Conservation (phyloP, 2,888 invertebrate species). For the Drosophila planitibia region DNA sequence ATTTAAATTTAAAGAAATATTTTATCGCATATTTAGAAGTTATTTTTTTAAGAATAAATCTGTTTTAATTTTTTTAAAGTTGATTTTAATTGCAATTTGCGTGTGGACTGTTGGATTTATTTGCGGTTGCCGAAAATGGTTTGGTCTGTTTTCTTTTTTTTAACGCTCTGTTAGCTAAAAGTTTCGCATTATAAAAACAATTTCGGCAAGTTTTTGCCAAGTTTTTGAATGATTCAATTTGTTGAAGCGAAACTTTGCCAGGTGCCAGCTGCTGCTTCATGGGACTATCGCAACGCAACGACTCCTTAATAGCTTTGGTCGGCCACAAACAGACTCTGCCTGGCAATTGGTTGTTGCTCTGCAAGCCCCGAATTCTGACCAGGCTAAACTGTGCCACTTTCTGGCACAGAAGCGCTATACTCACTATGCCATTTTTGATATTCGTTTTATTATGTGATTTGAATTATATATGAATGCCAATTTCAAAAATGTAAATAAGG, state of each 20-base stretch:
- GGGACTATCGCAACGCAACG: conserved; percentile 25
- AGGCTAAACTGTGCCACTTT: conserved; percentile 30
- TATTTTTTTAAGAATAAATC: neutral
- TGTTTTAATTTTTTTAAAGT: neutral
- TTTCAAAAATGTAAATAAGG: conserved; percentile 1
- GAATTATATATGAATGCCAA: conserved; percentile 31
- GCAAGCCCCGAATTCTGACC: conserved; percentile 7
- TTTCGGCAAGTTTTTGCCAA: conserved; percentile 66
- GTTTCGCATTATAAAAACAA: conserved; percentile 74
- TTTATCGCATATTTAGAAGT: neutral
- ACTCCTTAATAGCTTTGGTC: conserved; percentile 48
- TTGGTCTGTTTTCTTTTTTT: conserved; percentile 13
- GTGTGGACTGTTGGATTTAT: conserved; percentile 61
- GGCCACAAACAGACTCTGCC: conserved; percentile 47
- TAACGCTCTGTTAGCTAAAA: conserved; percentile 58
- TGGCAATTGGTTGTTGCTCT: conserved; percentile 52
- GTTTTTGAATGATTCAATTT: conserved; percentile 74
- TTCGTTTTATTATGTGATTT: conserved; percentile 19
- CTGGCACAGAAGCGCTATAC: neutral
- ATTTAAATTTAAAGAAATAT: neutral
- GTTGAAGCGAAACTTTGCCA: conserved; percentile 58
- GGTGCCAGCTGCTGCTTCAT: conserved; percentile 52
- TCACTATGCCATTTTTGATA: conserved; percentile 7
- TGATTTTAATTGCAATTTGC: conserved; percentile 6
- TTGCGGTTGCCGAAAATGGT: conserved; percentile 61